phyloP scores from a whole-genome alignment of 1,140 invertebrate genomes.

The Ceratoteleas bidentatus region DNA sequence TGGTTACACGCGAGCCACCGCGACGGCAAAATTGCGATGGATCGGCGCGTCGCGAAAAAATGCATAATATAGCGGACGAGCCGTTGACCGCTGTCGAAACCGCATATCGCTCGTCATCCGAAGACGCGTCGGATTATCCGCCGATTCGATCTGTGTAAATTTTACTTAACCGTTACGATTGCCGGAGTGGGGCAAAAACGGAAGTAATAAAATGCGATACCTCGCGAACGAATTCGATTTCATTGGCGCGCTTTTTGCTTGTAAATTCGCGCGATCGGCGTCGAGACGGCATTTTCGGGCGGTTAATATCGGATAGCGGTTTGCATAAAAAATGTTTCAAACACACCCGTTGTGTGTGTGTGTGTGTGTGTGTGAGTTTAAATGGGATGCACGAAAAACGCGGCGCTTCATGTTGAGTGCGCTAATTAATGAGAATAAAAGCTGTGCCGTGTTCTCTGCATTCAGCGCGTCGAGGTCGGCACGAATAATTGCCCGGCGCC shows the following conservation, averaged over 20 bases:
- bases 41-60: not conserved
- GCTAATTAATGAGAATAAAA: constrained; percentile 52
- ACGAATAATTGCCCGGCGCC: constrained; percentile 13
- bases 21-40: not conserved
- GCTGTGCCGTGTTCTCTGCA: constrained; percentile 20
- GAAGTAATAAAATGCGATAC: not conserved
- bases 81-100: constrained; percentile 16
- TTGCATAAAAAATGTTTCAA: constrained; percentile 34
- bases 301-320: constrained; percentile 17
- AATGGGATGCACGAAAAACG: constrained; percentile 20
- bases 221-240: no score
- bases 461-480: not conserved
- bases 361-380: no score
- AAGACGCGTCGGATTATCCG: not conserved
- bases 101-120: not conserved
- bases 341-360: constrained; percentile 16
- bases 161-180: not conserved
- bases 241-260: no score
- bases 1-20: not conserved
- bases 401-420: constrained; percentile 19
- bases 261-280: not conserved
- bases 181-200: not conserved
- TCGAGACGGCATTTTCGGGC: not conserved
- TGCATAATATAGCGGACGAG: constrained; percentile 12
- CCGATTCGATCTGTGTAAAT: not conserved